Conservation (phyloP, 2,113 vertebrate species). For the Tautogolabrus adspersus region DNA sequence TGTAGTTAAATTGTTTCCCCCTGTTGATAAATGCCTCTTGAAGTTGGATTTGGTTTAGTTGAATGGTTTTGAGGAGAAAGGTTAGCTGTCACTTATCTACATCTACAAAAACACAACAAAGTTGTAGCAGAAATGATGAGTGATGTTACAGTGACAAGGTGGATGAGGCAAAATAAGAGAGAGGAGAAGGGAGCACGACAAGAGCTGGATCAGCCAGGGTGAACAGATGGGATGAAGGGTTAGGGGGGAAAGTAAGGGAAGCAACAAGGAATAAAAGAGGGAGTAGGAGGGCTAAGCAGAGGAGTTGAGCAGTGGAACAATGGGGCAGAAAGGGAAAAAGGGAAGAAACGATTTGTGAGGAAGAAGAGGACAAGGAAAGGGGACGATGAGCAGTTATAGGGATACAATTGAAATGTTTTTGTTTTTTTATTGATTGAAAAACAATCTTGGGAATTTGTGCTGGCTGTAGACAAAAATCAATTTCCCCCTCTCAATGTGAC, state of each 20-base stretch:
- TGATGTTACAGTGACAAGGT: slow-evolving; percentile 33
- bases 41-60: neutral
- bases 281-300: slow-evolving; percentile 10
- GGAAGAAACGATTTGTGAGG: neutral
- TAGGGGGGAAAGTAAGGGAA: slow-evolving; percentile 43
- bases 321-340: neutral
- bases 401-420: no score
- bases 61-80: neutral
- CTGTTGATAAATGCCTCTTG: slow-evolving; percentile 2
- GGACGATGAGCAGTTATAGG: no score
- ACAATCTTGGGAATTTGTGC: slow-evolving; percentile 23
- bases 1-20: neutral
- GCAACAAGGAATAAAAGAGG: slow-evolving; percentile 38
- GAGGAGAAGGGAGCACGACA: neutral
- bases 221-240: slow-evolving; percentile 58
- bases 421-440: neutral
- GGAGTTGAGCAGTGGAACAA: slow-evolving; percentile 1
- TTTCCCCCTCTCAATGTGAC: neutral
- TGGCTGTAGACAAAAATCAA: slow-evolving; percentile 7
- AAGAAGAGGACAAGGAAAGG: slow-evolving; percentile 1
- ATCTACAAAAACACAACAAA: slow-evolving; percentile 8
- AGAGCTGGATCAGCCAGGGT: slow-evolving; percentile 24
- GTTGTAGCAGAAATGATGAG: slow-evolving; percentile 15
- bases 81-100: slow-evolving; percentile 24
- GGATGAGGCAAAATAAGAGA: slow-evolving; percentile 16